Evolutionary conservation across 2,113 vertebrate species (phyloP).

Genomic region (Himantopus leucocephalus): DNA sequence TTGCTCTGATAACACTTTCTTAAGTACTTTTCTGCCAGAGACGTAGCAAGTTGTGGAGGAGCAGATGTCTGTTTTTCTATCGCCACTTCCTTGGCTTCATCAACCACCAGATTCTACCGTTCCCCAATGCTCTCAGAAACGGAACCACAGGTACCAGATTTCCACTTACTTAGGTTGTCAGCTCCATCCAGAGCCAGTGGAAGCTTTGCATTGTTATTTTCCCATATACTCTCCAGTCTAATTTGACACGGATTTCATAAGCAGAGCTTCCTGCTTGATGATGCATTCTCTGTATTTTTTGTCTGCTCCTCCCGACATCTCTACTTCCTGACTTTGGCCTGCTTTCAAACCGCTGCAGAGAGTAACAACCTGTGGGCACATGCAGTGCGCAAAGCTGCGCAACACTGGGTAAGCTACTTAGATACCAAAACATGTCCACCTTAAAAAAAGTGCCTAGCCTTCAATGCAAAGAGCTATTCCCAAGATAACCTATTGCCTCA

Average conservation of each 20-base stretch:
- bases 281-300: background rate
- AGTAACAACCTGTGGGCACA: background rate
- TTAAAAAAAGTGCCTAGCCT: background rate
- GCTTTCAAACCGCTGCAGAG: background rate
- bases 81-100: background rate
- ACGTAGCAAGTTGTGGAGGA: background rate
- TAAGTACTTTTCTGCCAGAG: background rate
- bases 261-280: background rate
- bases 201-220: background rate
- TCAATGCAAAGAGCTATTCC: background rate
- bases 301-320: background rate
- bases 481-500: background rate
- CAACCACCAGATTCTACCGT: background rate
- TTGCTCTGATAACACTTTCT: background rate
- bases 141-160: background rate
- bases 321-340: background rate
- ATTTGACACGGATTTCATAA: background rate
- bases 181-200: background rate
- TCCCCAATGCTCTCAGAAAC: background rate
- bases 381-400: fast-evolving
- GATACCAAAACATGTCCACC: background rate
- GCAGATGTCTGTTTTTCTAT: background rate
- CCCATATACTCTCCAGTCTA: background rate
- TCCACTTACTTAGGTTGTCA: background rate
- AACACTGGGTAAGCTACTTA: background rate